Conservation (phyloP, 1,140 invertebrate genomes). For the Drosophila miranda region DNA sequence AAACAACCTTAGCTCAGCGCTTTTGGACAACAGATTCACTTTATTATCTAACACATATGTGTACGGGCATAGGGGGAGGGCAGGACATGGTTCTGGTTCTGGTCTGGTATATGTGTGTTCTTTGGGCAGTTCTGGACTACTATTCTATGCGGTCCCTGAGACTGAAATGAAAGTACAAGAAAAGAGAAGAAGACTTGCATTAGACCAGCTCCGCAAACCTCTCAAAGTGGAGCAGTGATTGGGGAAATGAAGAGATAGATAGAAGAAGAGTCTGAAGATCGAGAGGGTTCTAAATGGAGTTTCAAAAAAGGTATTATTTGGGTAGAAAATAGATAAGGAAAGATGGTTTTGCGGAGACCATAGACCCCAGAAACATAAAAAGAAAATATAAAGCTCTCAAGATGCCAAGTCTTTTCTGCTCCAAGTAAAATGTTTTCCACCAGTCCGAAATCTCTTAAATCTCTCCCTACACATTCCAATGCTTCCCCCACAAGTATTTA, state of each 20-base stretch:
- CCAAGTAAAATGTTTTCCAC: too few relatives aligned
- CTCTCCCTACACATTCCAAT: constrained; percentile 18
- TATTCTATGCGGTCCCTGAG: constrained; percentile 60
- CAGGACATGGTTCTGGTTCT: constrained; percentile 10
- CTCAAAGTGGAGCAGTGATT: neutral
- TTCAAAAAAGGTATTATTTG: neutral
- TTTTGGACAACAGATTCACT: constrained; percentile 42
- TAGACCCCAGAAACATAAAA: too few relatives aligned
- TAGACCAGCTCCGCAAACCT: constrained; percentile 45
- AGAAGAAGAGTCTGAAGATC: neutral
- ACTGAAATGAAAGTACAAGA: constrained; percentile 76
- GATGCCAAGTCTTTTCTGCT: too few relatives aligned
- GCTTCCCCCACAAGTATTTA: constrained; percentile 22
- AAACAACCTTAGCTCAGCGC: constrained; percentile 30
- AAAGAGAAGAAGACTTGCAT: constrained; percentile 55
- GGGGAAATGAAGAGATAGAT: constrained; percentile 1
- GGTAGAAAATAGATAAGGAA: too few relatives aligned
- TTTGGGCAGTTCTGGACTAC: constrained; percentile 39
- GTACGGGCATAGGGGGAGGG: neutral
- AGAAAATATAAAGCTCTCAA: too few relatives aligned
- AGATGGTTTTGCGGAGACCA: too few relatives aligned
- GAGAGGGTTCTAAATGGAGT: neutral
- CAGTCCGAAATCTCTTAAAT: neutral
- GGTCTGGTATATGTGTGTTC: constrained; percentile 25
- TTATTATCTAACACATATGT: constrained; percentile 52